Percentiles rank a stretch among this genome's conserved stretches.
Conservation (phyloP, 2,113 vertebrate species). For the Pomatostomus ruficeps region DNA sequence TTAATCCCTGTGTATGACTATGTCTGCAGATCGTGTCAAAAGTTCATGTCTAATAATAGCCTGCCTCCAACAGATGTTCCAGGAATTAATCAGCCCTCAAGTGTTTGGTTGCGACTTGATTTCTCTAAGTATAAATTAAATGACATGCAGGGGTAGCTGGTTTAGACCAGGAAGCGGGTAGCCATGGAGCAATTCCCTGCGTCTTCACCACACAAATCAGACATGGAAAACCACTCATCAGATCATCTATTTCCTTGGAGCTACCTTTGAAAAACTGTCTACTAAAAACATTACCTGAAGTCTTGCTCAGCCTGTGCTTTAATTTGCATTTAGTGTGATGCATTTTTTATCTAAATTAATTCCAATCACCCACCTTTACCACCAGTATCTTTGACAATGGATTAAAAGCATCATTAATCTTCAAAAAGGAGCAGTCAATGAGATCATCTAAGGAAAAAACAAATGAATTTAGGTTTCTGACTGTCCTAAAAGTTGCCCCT, state of each 20-base stretch:
- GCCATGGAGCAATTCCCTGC: not conserved
- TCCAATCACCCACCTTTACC: not conserved
- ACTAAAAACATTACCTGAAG: not conserved
- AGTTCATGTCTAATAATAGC: conserved; percentile 53
- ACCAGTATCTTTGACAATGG: not conserved
- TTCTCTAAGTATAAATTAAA: conserved; percentile 33
- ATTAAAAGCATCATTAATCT: not conserved
- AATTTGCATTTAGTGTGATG: not conserved
- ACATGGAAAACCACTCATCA: not conserved
- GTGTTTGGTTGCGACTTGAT: conserved; percentile 17
- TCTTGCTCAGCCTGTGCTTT: not conserved
- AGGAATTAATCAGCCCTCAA: conserved; percentile 54
- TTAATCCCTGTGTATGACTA: conserved; percentile 49
- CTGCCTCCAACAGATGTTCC: conserved; percentile 48
- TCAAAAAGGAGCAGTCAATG: not conserved
- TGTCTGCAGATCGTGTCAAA: conserved; percentile 61
- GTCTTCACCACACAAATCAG: not conserved
- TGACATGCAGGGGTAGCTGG: not conserved
- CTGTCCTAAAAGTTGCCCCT: not conserved
- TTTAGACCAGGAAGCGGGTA: not conserved
- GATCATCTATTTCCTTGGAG: not conserved
- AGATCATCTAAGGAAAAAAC: not conserved
- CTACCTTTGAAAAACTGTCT: not conserved
- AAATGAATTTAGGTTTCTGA: not conserved
- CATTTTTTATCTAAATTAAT: not conserved